phyloP scores from a whole-genome alignment of 1,140 invertebrate genomes.

The Ephestia elutella region DNA sequence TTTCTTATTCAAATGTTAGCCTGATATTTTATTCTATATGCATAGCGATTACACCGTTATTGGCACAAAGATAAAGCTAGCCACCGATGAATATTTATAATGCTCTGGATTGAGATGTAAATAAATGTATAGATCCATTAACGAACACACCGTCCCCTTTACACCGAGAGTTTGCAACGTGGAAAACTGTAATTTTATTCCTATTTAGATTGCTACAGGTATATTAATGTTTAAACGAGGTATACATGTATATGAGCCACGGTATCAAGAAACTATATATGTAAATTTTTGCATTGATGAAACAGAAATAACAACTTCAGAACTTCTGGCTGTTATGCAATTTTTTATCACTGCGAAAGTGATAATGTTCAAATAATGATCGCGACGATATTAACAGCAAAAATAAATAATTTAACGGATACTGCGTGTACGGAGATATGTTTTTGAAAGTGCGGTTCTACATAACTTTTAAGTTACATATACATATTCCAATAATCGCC shows the following conservation, averaged over 20 bases:
- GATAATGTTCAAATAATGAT: neutral
- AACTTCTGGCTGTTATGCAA: neutral
- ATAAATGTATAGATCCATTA: conserved; percentile 65
- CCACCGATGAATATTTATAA: conserved; percentile 61
- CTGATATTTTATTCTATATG: conserved; percentile 21
- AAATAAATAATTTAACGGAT: neutral
- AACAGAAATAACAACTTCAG: neutral
- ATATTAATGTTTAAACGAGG: neutral
- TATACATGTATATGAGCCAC: neutral
- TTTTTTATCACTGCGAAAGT: neutral
- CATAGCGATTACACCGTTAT: conserved; percentile 39
- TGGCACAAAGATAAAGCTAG: conserved; percentile 51
- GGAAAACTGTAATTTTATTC: conserved; percentile 41
- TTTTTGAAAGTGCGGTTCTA: neutral
- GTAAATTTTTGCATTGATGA: neutral
- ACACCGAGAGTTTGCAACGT: conserved; percentile 32
- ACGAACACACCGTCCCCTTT: conserved; percentile 48
- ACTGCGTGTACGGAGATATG: neutral
- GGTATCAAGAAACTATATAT: neutral
- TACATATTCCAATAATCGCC: neutral
- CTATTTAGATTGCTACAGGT: conserved; percentile 29
- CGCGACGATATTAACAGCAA: too few species aligned
- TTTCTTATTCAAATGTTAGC: conserved; percentile 16
- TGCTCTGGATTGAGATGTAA: conserved; percentile 61
- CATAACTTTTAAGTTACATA: neutral